These are phyloP conservation scores for Trachops cirrhosus DNA, from an alignment of 2,797 vertebrate genomes.

Conservation along the genomic window DNA sequence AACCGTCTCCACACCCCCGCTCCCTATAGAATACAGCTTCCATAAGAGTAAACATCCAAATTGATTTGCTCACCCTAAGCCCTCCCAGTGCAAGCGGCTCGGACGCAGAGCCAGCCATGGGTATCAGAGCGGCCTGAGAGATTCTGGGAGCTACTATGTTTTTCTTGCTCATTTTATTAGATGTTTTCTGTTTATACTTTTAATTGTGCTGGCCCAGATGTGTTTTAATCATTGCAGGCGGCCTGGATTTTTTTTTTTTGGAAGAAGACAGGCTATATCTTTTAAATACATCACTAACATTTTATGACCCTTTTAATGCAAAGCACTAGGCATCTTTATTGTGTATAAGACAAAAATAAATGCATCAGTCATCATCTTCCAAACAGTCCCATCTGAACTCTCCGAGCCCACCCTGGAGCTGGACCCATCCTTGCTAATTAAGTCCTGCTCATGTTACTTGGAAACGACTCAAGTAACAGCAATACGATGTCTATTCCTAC, in stretches of 20 bases:
- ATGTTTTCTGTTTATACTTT: background rate
- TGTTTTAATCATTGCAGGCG: constrained; percentile 4
- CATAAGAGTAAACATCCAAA: background rate
- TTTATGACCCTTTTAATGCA: background rate
- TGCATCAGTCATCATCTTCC: background rate
- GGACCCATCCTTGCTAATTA: background rate
- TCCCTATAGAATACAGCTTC: background rate
- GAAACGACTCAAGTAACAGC: background rate
- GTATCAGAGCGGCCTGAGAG: background rate
- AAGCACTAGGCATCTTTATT: background rate
- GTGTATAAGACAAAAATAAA: constrained; percentile 50
- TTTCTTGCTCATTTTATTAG: background rate
- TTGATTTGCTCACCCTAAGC: background rate
- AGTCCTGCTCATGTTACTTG: background rate
- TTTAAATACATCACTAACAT: constrained; percentile 20
- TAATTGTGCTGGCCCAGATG: constrained; percentile 2
- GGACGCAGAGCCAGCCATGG: background rate
- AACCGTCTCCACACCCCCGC: no score
- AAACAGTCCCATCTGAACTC: background rate
- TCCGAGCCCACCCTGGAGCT: background rate
- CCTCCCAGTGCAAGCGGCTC: background rate
- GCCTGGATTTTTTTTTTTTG: background rate
- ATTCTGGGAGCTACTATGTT: background rate
- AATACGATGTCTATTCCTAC: background rate
- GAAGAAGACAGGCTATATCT: constrained; percentile 1